Evolutionary conservation across 2,888 invertebrate species (phyloP).

Genomic region (Plusia festucae): DNA sequence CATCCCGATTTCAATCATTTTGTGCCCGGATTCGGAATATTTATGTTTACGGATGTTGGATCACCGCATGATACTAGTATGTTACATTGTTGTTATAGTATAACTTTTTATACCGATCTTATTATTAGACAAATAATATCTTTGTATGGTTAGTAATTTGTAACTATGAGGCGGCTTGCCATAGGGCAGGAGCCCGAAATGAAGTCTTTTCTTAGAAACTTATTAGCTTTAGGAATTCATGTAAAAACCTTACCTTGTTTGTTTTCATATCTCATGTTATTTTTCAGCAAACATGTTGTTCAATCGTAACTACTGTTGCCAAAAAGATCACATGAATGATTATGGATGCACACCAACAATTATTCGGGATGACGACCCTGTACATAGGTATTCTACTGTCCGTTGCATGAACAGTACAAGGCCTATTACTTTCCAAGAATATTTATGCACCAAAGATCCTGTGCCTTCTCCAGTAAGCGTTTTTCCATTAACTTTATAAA

Average conservation of each 20-base stretch:
- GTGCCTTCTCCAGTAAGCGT: slow-evolving; percentile 43
- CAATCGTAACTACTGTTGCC: slow-evolving; percentile 59
- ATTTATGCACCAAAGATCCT: slow-evolving; percentile 58
- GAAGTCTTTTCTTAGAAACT: no score
- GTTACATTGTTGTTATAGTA: not conserved
- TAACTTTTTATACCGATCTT: no score
- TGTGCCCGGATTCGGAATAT: slow-evolving; percentile 47
- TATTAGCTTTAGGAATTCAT: no score
- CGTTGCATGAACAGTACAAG: slow-evolving; percentile 65
- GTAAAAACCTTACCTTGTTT: no score
- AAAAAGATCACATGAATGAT: slow-evolving; percentile 52
- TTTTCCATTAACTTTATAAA: no score
- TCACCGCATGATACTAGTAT: slow-evolving; percentile 66
- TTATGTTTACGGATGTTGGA: slow-evolving; percentile 52
- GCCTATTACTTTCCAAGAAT: slow-evolving; percentile 61
- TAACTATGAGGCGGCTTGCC: no score
- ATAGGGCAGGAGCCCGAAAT: no score
- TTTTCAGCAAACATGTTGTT: slow-evolving; percentile 59
- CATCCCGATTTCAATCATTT: slow-evolving; percentile 59
- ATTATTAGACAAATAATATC: no score
- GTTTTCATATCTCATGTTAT: not conserved
- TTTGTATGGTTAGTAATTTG: no score
- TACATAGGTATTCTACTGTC: slow-evolving; percentile 59
- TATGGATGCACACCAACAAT: slow-evolving; percentile 54
- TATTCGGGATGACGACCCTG: slow-evolving; percentile 60